Percentiles rank a stretch among this genome's conserved stretches.
These are phyloP conservation scores for Dromiciops gliroides DNA, from an alignment of 2,113 vertebrate genomes.

Conservation along the genomic window DNA sequence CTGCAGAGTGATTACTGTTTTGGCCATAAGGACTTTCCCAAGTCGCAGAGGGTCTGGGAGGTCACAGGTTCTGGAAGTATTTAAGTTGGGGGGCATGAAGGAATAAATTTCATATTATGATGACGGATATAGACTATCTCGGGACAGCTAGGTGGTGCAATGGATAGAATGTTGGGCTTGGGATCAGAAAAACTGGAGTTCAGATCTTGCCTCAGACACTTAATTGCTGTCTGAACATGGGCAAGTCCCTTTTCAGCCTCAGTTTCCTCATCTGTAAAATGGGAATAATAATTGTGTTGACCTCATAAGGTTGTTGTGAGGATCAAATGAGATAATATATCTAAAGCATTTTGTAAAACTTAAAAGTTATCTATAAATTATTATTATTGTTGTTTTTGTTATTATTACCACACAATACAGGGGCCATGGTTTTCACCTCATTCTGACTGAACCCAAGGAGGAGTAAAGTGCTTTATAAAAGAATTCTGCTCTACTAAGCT, in stretches of 20 bases:
- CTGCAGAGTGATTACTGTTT: background rate
- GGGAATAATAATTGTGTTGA: background rate
- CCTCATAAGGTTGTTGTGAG: background rate
- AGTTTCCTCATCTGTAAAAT: background rate
- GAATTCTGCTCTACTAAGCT: background rate
- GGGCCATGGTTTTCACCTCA: background rate
- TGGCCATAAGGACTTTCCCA: background rate
- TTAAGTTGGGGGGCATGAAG: background rate
- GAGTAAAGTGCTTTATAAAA: background rate
- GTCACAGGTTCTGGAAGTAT: background rate
- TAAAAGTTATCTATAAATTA: background rate
- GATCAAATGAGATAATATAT: background rate
- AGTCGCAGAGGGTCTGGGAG: background rate
- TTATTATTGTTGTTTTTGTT: background rate
- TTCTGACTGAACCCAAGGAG: background rate
- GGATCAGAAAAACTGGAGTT: background rate
- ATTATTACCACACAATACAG: background rate
- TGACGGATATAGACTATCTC: background rate
- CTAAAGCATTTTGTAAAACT: background rate
- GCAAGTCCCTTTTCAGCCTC: background rate
- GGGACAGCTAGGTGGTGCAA: background rate
- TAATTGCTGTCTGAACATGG: background rate
- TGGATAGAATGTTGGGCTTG: background rate
- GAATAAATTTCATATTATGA: background rate
- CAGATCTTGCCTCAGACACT: background rate